Base-by-base conservation (phyloP, 2,888 invertebrate species). In the Cryptocephalus primarius region DNA sequence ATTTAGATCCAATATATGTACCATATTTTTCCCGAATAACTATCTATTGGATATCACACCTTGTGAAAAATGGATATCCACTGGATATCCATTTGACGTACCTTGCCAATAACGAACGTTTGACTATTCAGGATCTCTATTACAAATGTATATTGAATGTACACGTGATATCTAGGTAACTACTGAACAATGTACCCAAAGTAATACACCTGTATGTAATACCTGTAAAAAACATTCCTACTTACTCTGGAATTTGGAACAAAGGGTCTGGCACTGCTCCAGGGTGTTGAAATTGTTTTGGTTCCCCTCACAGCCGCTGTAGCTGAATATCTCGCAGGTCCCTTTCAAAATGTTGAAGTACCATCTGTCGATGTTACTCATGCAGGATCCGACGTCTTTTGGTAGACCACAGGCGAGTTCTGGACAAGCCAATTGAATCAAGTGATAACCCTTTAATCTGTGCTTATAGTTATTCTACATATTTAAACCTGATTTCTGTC, bases 301-400 rank as follows among this genome's bases (percentile, higher is more conserved):
- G 66, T 92, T 94, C 1, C 86, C 89, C 41, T 87, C 83, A 65
- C 96, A 96, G 36, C 93, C 94, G 22, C 85, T 85, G 72, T 84
- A 95, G 45, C 80, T 81, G 70, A 95, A 96, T 6, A 86, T 79
- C 58, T 82, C 82, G 65, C 96, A 96, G 32, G 75, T 75, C 22
- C 79, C 78, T 34, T 75, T 75, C 22, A 75, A 66, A 31, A 75
- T 73, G 67, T 95, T 87, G 67, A 82, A 95, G 71, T 85, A 90
- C 86, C 89, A 93, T n/a, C 86, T 77, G 41, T 82, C 80, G 51
- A 82, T 79, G 60, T 83, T 82, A 13, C 82, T 83, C 14, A 85
- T 79, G 62, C 93, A 93, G 3, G 82, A 81, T 1, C 92, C 91
- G 33, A 78, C 76, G 41, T 80, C 78, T 56, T 78, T 74, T 2